Evolutionary conservation across 2,113 vertebrate species (phyloP).

Genomic region (Zosterops lateralis): DNA sequence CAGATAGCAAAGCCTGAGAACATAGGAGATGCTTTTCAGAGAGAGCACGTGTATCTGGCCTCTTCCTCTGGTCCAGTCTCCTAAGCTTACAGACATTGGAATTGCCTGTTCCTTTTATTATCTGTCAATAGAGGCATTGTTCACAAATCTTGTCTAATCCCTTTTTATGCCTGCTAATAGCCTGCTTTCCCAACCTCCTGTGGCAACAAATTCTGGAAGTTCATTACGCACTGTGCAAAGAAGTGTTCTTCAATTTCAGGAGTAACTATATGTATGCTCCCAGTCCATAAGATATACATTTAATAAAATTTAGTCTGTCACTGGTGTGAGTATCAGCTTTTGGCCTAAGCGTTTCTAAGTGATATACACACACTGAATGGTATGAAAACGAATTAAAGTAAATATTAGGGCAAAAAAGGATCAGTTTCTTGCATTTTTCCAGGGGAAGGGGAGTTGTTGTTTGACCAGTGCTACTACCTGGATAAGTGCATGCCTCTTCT

Average conservation of each 20-base stretch:
- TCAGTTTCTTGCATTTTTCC: not conserved
- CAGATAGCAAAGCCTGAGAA: not conserved
- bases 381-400: not conserved
- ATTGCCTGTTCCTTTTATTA: not conserved
- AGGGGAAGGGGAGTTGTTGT: not conserved
- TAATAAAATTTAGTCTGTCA: not conserved
- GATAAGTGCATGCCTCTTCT: not conserved
- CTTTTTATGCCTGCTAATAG: constrained; percentile 31
- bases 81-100: not conserved
- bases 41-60: not conserved
- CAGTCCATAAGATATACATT: not conserved
- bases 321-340: not conserved
- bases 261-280: not conserved
- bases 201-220: not conserved
- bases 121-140: constrained; percentile 24
- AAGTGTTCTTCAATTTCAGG: not conserved
- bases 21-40: not conserved
- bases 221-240: not conserved
- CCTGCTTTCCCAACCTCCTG: constrained; percentile 21
- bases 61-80: not conserved
- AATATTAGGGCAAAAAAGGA: not conserved
- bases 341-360: not conserved
- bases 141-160: constrained; percentile 52
- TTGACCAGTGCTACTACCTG: not conserved
- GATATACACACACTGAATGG: not conserved